A percentile compares a stretch with the other conserved stretches of the same genome.
Evolutionary conservation across 2,888 invertebrate genomes (phyloP).

Genomic region (Zelleria hepariella): DNA sequence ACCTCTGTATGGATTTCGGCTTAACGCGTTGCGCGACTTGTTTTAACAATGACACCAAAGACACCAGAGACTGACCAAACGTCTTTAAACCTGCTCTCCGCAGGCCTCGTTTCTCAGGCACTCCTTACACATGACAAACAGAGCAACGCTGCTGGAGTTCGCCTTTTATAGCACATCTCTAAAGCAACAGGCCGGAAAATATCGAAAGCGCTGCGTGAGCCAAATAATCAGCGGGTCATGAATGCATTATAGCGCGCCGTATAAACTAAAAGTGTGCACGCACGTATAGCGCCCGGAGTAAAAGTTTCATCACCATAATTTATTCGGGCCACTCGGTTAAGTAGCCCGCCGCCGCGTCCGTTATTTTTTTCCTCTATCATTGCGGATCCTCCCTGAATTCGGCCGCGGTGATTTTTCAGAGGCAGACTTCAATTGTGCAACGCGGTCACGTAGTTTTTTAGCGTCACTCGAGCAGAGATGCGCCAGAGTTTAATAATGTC

Average conservation of each 20-base stretch:
- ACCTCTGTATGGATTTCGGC: no score
- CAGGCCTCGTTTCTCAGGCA: no score
- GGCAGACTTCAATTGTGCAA: slow-evolving; percentile 44
- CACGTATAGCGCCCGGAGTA: slow-evolving; percentile 42
- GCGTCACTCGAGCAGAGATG: slow-evolving; percentile 54
- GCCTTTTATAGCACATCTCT: not conserved
- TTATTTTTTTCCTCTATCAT: slow-evolving; percentile 57
- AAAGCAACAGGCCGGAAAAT: not conserved
- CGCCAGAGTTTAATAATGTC: slow-evolving; percentile 64
- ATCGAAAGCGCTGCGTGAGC: not conserved
- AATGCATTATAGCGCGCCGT: slow-evolving; percentile 23
- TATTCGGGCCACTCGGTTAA: slow-evolving; percentile 54
- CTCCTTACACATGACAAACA: no score
- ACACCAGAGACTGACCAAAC: no score
- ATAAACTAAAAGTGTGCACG: slow-evolving; percentile 20
- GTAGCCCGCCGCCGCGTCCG: slow-evolving; percentile 37
- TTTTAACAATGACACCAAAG: no score
- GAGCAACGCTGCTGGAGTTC: no score
- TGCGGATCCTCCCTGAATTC: slow-evolving; percentile 45
- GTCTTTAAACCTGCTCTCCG: no score
- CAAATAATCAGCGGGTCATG: not conserved
- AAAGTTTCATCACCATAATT: slow-evolving; percentile 65
- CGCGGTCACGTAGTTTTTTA: slow-evolving; percentile 62
- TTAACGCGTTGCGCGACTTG: no score
- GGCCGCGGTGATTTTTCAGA: slow-evolving; percentile 47